Evolutionary conservation across 2,888 invertebrate species (phyloP).

Genomic region (Dicyrtoma fusca): DNA sequence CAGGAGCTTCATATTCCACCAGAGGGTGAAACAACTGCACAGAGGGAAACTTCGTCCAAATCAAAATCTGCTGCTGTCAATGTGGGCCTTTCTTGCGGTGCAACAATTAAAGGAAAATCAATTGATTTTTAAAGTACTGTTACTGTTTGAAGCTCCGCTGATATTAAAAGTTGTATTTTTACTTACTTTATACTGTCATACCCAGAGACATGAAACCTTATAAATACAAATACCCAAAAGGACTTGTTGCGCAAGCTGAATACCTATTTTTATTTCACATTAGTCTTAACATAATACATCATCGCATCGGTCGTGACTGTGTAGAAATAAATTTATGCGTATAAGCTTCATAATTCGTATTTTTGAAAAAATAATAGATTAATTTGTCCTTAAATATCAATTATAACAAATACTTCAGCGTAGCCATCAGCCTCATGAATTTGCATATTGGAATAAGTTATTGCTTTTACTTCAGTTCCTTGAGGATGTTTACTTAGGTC

Average conservation of each 20-base stretch:
- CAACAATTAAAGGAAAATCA: conserved; percentile 47
- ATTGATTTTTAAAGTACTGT: conserved; percentile 47
- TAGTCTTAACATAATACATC: too few relatives aligned
- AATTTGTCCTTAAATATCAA: conserved; percentile 76
- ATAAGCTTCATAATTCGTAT: background rate
- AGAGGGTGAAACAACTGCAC: conserved; percentile 51
- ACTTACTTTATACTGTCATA: too few relatives aligned
- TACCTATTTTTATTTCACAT: too few relatives aligned
- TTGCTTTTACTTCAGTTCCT: conserved; percentile 98
- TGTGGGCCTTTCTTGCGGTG: conserved; percentile 39
- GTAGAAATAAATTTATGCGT: too few relatives aligned
- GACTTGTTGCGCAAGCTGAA: too few relatives aligned
- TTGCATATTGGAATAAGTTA: conserved; percentile 99
- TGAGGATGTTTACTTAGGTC: conserved; percentile 91
- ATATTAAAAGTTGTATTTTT: too few relatives aligned
- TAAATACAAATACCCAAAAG: too few relatives aligned
- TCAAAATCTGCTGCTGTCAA: conserved; percentile 12
- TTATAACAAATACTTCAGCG: conserved; percentile 93
- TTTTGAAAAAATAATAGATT: background rate
- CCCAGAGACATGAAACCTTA: too few relatives aligned
- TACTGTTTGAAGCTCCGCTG: too few relatives aligned
- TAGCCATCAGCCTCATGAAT: conserved; percentile 69
- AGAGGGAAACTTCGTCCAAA: conserved; percentile 42
- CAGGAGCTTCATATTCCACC: conserved; percentile 53
- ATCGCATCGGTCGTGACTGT: too few relatives aligned